Percentiles rank a stretch among this genome's conserved stretches.
phyloP scores from a whole-genome alignment of 1,140 invertebrate genomes.

The Cecropterus lyciades region DNA sequence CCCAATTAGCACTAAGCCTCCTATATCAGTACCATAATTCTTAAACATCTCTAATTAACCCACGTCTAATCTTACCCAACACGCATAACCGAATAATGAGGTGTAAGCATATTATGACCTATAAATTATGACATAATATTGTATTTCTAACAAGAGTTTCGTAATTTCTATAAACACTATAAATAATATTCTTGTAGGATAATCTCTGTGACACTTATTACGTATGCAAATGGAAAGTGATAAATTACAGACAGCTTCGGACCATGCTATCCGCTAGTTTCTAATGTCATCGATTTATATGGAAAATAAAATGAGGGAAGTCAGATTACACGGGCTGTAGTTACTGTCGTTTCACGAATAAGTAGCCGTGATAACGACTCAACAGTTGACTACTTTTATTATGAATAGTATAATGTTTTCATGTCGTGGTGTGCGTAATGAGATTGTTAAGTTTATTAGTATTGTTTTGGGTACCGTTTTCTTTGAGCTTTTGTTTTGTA shows the following conservation, averaged over 20 bases:
- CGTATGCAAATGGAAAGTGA: slow-evolving; percentile 32
- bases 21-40: slow-evolving; percentile 27
- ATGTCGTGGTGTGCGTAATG: too few species aligned
- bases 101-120: slow-evolving; percentile 9
- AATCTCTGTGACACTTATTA: slow-evolving; percentile 30
- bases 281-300: slow-evolving; percentile 23
- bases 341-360: too few species aligned
- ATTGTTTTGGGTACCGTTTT: too few species aligned
- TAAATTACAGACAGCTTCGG: slow-evolving; percentile 22
- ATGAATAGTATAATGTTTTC: too few species aligned
- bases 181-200: slow-evolving; percentile 30
- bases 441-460: too few species aligned
- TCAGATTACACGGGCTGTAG: too few species aligned
- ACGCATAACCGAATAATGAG: slow-evolving; percentile 22
- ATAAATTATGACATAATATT: slow-evolving; percentile 31
- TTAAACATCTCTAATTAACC: slow-evolving; percentile 28
- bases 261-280: slow-evolving; percentile 14
- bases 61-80: slow-evolving; percentile 21
- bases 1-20: slow-evolving; percentile 29
- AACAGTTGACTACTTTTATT: too few species aligned
- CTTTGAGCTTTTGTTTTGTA: too few species aligned
- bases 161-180: slow-evolving; percentile 30
- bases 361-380: too few species aligned
- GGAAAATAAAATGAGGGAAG: slow-evolving; percentile 8
- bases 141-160: slow-evolving; percentile 28